Conservation (phyloP, 2,797 vertebrate species). For the Poeciliopsis presidionis region DNA sequence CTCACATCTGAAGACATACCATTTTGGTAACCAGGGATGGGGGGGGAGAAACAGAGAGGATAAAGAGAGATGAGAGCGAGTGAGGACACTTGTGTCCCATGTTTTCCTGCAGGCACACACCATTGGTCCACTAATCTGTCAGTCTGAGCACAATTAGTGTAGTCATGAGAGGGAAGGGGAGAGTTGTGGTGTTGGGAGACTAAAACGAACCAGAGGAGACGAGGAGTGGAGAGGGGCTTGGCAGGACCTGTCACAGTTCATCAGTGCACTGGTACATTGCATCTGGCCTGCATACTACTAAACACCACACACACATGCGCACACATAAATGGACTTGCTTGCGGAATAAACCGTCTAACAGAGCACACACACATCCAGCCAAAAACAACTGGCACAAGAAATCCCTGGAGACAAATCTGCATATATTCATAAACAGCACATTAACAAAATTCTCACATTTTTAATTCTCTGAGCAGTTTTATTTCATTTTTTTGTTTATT, state of each 20-base stretch:
- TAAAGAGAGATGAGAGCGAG: background rate
- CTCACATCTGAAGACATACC: slow-evolving; percentile 54
- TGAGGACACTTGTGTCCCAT: slow-evolving; percentile 29
- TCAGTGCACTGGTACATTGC: slow-evolving; percentile 71
- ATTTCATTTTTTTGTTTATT: background rate
- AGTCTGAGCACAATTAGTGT: slow-evolving; percentile 60
- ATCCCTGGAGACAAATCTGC: slow-evolving; percentile 48
- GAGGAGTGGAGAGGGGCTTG: slow-evolving; percentile 35
- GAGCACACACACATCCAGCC: slow-evolving; percentile 21
- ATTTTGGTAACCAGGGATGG: slow-evolving; percentile 28
- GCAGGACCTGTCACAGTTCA: slow-evolving; percentile 78
- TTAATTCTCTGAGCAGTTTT: background rate
- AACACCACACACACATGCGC: slow-evolving; percentile 38
- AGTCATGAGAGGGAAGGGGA: slow-evolving; percentile 24
- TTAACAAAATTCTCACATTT: background rate
- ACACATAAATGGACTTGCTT: slow-evolving; percentile 46
- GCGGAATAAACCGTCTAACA: slow-evolving; percentile 46
- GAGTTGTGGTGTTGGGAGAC: slow-evolving; percentile 30
- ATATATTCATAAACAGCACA: slow-evolving; percentile 1
- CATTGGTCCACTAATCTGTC: slow-evolving; percentile 60
- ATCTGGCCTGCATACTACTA: slow-evolving; percentile 73
- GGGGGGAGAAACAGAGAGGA: slow-evolving; percentile 15
- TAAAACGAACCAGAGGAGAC: slow-evolving; percentile 48
- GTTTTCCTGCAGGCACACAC: slow-evolving; percentile 50
- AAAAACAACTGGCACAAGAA: slow-evolving; percentile 65